Base-by-base conservation (phyloP, 2,113 vertebrate genomes). In the Parus major region DNA sequence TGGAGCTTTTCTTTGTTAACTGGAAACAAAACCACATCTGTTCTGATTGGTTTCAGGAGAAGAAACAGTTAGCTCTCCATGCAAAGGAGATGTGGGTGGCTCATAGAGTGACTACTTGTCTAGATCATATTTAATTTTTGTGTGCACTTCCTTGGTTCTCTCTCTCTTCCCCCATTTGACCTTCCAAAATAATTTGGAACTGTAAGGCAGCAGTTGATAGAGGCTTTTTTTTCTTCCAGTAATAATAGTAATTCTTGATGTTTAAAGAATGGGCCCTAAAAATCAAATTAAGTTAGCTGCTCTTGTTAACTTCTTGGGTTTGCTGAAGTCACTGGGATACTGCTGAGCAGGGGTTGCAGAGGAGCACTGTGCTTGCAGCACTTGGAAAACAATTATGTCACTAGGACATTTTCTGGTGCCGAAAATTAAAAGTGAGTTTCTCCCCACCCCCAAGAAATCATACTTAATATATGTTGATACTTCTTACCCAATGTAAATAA, bases 1-100 rank as follows among this genome's bases (percentile, higher is more conserved):
- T 69, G 73, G 81, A 91, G 49, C 59, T 76, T 94, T 31, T 89
- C 57, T 92, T 84, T 81, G 79, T 92, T 90, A 77, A 73, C 35
- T 80, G 55, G 50, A 86, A 88, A 92, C 85, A 93, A 92, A 85
- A 11, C 49, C 49, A 53, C 18, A 9, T 94, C 78, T 95, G 66
- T 95, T 94, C 50, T 57, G 44, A 36, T 33, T 56, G 41, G 50
- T 53, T 80, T 61, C 52, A 82, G 65, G 31, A 33, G 23, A 16
- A 46, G 60, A 78, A 66, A 4, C 60, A 66, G 12, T 17, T 35
- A 92, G 79, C 14, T 88, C 22, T 94, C 61, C 59, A 22, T 42
- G 49, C 42, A 59, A 31, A 73, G 59, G 59, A 49, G 44, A 15
- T 64, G 28, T 69, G 49, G 24, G 49, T 65, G 87, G 46, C 53